Evolutionary conservation across 2,113 vertebrate species (phyloP).

Genomic region (Pampusana beccarii): DNA sequence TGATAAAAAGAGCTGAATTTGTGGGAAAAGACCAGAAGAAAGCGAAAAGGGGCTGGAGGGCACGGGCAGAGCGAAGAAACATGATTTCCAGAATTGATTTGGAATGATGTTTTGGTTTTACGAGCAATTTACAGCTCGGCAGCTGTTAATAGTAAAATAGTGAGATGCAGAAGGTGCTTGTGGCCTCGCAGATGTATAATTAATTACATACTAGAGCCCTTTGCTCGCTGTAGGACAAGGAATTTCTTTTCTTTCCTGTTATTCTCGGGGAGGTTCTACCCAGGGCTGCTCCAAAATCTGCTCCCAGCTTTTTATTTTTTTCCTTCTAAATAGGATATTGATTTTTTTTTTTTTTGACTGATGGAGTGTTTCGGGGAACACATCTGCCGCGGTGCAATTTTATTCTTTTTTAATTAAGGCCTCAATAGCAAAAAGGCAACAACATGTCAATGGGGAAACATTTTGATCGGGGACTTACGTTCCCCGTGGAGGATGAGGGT

Average conservation of each 20-base stretch:
- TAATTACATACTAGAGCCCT: background rate
- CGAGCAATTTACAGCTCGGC: background rate
- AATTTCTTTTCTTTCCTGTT: background rate
- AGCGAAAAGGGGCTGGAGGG: background rate
- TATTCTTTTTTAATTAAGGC: constrained; percentile 30
- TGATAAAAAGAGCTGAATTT: too few species aligned
- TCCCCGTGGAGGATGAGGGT: too few species aligned
- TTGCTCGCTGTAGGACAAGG: fast-evolving
- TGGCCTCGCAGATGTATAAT: background rate
- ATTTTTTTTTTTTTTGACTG: background rate
- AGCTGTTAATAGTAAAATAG: background rate
- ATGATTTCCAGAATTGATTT: too few species aligned
- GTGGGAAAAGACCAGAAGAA: background rate
- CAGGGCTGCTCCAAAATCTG: background rate
- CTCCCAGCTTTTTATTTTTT: background rate
- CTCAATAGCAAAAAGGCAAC: background rate
- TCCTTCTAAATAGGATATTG: background rate
- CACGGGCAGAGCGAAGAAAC: background rate
- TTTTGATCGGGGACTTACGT: background rate
- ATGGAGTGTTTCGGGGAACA: background rate
- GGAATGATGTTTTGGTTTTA: background rate
- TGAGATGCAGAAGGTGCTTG: background rate
- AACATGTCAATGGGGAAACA: background rate
- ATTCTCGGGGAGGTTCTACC: background rate
- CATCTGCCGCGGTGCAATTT: background rate